Conservation (phyloP, 2,888 invertebrate genomes). For the Nephrocerus scutellatus region DNA sequence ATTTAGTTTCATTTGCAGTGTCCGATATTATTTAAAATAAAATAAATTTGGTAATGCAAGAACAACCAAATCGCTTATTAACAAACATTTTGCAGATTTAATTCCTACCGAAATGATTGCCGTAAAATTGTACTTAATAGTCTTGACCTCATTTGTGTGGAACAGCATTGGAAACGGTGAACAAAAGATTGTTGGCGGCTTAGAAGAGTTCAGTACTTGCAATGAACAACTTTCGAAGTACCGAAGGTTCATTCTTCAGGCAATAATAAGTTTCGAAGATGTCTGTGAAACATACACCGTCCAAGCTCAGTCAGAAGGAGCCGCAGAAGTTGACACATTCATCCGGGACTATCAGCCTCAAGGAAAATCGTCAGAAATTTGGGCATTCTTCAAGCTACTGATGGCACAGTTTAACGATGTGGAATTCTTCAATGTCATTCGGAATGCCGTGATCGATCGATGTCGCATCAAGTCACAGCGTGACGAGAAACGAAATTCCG, state of each 20-base stretch:
- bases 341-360: conserved; percentile 33
- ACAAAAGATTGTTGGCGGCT: too few relatives aligned
- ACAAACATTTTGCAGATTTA: neutral
- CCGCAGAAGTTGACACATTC: too few relatives aligned
- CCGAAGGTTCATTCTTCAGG: conserved; percentile 39
- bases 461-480: conserved; percentile 37
- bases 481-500: conserved; percentile 41
- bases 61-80: too few relatives aligned
- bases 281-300: conserved; percentile 39
- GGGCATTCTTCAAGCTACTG: conserved; percentile 41
- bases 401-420: conserved; percentile 43
- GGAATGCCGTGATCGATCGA: conserved; percentile 39
- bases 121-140: too few relatives aligned
- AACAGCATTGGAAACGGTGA: too few relatives aligned
- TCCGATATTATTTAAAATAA: too few relatives aligned
- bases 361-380: conserved; percentile 37
- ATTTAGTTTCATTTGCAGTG: too few relatives aligned
- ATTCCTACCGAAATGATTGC: neutral
- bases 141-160: too few relatives aligned
- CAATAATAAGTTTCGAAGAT: conserved; percentile 43
- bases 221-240: conserved; percentile 41
- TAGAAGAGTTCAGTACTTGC: conserved; percentile 34
- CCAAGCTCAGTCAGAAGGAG: too few relatives aligned
- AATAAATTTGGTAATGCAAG: too few relatives aligned
- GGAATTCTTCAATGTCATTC: conserved; percentile 38